Percentiles rank a stretch among this genome's conserved stretches.
These are phyloP conservation scores for Coelinius sp. DNA, from an alignment of 2,888 invertebrate genomes.

Conservation along the genomic window DNA sequence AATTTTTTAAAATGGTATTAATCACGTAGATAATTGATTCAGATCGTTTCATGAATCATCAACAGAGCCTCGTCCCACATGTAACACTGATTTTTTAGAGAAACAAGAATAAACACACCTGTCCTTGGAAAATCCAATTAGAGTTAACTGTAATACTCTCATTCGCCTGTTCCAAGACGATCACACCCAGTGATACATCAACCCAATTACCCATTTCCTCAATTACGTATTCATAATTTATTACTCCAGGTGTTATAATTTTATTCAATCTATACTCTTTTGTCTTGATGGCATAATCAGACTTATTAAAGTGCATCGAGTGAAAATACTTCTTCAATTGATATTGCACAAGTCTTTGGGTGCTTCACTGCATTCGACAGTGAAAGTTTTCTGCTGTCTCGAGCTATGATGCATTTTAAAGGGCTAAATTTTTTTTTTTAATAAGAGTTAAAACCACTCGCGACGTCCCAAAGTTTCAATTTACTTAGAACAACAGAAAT, in stretches of 20 bases:
- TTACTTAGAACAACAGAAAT: no score
- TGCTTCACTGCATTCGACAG: conserved; percentile 61
- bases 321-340: not conserved
- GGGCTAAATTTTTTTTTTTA: conserved; percentile 34
- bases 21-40: conserved; percentile 1
- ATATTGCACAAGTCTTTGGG: conserved; percentile 4
- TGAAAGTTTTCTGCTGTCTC: conserved; percentile 67
- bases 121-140: not conserved
- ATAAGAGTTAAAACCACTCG: not conserved
- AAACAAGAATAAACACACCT: not conserved
- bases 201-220: conserved; percentile 8
- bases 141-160: not conserved
- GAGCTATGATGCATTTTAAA: conserved; percentile 54
- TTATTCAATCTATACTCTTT: not conserved
- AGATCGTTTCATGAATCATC: not conserved
- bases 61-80: not conserved
- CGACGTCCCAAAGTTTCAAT: no score
- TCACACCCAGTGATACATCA: not conserved
- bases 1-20: not conserved
- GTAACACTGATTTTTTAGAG: not conserved
- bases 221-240: conserved; percentile 9
- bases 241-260: not conserved
- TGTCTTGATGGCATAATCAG: not conserved
- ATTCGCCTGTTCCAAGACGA: conserved; percentile 2
- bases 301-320: not conserved